Evolutionary conservation across 2,797 vertebrate species (phyloP), one percentile per base, ranked within the genome.

Genomic region (Trichosurus vulpecula): DNA sequence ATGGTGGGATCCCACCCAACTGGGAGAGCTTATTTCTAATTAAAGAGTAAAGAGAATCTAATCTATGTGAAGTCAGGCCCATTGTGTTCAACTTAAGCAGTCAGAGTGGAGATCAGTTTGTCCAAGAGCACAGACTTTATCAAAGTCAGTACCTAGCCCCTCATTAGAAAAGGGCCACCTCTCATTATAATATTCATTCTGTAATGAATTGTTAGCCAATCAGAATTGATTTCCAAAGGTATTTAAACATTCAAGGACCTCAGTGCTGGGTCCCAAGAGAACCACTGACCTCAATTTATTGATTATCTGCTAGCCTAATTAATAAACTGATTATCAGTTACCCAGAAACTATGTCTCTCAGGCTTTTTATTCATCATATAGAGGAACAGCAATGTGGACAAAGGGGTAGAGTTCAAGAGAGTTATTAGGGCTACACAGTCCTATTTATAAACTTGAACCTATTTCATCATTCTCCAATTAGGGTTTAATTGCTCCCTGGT

Each of bases 401-500:
- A 81, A 81, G 74, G 22, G 27, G 19, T 25, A 27, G 2, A 81
- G 74, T 11, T 81, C 74, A 81, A 81, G 41, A 81, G 41, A 81
- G 9, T 25, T 47, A 81, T 81, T 81, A n/a, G 90, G 93, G 74
- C n/a, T 52, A 41, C 30, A 19, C 29, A 56, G 51, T 54, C 22
- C 56, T 52, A 90, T 90, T 9, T 56, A 47, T 61, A 90, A 61
- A 9, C 92, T 92, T 91, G 51, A 91, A 95, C 30, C 92, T 57
- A 19, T 31, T 29, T 87, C 54, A 91, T 41, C 52, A 52, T n/a
- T 29, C 25, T 61, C 87, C 61, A 90, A 92, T 47, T 6, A 66
- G 81, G 41, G 19, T 92, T 96, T 51, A 96, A 95, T 61, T 87
- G 22, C 94, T 74, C 27, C 58, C 54, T 16, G 10, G 12, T 52